phyloP scores from a whole-genome alignment of 2,113 vertebrate genomes.

The Indri indri region DNA sequence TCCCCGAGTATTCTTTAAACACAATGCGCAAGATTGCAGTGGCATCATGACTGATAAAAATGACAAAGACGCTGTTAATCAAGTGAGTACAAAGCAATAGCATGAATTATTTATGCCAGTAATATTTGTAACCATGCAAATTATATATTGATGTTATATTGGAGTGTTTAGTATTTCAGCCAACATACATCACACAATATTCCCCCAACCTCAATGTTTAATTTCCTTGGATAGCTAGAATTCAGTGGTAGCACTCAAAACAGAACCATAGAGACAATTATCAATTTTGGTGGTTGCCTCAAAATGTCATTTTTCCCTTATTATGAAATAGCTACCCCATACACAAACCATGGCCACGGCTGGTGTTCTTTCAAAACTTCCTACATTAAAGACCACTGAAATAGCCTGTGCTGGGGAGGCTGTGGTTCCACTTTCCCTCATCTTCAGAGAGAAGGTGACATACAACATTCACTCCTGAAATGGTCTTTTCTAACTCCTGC shows the following conservation, averaged over 20 bases:
- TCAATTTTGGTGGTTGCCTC: not conserved
- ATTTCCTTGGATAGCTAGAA: constrained; percentile 46
- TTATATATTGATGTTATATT: constrained; percentile 71
- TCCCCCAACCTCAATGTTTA: not conserved
- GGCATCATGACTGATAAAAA: constrained; percentile 72
- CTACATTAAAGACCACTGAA: not conserved
- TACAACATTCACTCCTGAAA: not conserved
- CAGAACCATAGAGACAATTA: not conserved
- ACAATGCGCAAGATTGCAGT: constrained; percentile 75
- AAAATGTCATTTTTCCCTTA: constrained; percentile 29
- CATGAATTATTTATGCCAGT: constrained; percentile 77
- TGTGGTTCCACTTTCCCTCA: not conserved
- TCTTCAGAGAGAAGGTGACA: not conserved
- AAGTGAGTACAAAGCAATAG: constrained; percentile 63
- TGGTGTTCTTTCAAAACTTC: not conserved
- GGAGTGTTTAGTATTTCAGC: constrained; percentile 52
- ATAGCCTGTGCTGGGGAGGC: not conserved
- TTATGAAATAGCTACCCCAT: not conserved
- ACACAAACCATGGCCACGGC: not conserved
- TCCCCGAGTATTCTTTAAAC: constrained; percentile 73
- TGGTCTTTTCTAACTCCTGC: not conserved
- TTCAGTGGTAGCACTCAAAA: constrained; percentile 27
- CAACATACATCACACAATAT: constrained; percentile 48
- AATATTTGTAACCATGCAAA: constrained; percentile 77
- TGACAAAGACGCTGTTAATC: constrained; percentile 72